Percentiles rank a stretch among this genome's conserved stretches.
Evolutionary conservation across 2,797 vertebrate genomes (phyloP).

Genomic region (Pachyuromys duprasi): DNA sequence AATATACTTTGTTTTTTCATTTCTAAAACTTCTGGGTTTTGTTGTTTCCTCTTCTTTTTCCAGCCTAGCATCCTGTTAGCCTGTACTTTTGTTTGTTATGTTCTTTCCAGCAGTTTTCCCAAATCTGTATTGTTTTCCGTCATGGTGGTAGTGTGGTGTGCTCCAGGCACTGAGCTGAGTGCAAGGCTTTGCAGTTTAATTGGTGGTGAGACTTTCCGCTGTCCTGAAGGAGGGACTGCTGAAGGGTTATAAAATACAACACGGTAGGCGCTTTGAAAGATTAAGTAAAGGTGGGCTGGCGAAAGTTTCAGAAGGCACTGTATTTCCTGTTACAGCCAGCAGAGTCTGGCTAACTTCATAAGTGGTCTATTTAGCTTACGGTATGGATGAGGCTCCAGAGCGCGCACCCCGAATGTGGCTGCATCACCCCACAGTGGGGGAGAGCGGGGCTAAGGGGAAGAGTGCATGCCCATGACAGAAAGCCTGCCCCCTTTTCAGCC

Average conservation of each 20-base stretch:
- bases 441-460: not conserved
- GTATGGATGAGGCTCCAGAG: not conserved
- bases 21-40: not conserved
- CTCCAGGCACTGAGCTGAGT: not conserved
- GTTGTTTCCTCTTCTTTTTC: not conserved
- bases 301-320: not conserved
- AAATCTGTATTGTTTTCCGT: not conserved
- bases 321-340: not conserved
- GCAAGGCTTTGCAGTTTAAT: not conserved
- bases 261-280: not conserved
- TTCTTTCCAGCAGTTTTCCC: not conserved
- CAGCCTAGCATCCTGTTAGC: not conserved
- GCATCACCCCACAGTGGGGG: not conserved
- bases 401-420: not conserved
- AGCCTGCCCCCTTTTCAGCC: not conserved
- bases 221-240: not conserved
- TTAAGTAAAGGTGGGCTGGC: not conserved
- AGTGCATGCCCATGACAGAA: not conserved
- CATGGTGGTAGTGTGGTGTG: not conserved
- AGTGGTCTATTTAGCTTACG: not conserved
- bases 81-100: not conserved
- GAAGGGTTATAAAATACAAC: not conserved
- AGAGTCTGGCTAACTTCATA: not conserved
- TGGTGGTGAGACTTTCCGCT: not conserved
- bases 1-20: not conserved